Evolutionary conservation across 2,888 invertebrate genomes (phyloP).

Genomic region (Coecobrya sp.): DNA sequence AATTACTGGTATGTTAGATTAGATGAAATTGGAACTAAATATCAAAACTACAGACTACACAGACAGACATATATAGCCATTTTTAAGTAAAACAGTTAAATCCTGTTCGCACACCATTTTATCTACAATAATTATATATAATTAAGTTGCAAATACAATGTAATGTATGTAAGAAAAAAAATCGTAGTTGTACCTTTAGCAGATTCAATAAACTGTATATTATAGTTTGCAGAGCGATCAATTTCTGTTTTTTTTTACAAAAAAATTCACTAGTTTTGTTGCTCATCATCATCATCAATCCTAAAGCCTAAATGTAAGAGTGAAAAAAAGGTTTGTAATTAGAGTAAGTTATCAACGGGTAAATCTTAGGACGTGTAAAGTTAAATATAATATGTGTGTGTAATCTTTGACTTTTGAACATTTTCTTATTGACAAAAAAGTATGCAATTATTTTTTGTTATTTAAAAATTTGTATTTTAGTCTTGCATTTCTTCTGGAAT

Average conservation of each 20-base stretch:
- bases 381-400: background rate
- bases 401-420: slow-evolving; percentile 1
- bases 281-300: background rate
- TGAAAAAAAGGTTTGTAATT: slow-evolving; percentile 1
- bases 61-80: background rate
- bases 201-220: background rate
- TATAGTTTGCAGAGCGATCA: background rate
- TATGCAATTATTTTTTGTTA: background rate
- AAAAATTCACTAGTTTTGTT: background rate
- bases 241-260: background rate
- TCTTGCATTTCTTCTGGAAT: slow-evolving; percentile 97
- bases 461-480: slow-evolving; percentile 83
- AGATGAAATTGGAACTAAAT: background rate
- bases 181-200: background rate
- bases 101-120: background rate
- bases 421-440: background rate
- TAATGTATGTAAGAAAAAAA: background rate
- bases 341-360: background rate
- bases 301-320: background rate
- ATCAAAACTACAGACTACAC: slow-evolving; percentile 42
- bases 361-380: background rate
- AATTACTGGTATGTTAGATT: slow-evolving; percentile 16
- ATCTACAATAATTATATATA: background rate
- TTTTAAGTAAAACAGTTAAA: background rate
- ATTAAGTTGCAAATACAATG: slow-evolving; percentile 2